Evolutionary conservation across 2,888 invertebrate genomes (phyloP), one percentile per base, ranked within the genome.

Genomic region (Apoderus coryli): DNA sequence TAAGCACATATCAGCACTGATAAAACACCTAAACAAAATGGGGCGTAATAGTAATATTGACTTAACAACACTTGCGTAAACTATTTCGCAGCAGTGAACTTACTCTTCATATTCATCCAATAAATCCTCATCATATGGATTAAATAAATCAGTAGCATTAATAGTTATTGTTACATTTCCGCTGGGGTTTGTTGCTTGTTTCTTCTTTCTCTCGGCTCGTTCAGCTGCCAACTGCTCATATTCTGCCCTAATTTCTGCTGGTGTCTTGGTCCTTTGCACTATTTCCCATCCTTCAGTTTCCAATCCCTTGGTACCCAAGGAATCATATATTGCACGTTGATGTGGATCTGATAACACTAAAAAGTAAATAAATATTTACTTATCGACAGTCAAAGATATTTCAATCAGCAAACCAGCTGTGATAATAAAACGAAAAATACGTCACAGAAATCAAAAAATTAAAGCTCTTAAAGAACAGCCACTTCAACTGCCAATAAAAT

Each of bases 241-340:
- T 60, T 96, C 96, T 36, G 92, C 93, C 33, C 92, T 65, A 34
- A 98, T 95, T 67, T 98, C 95, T 43, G 85, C 76, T 2, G 95
- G 90, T 3, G 93, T 92, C 54, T 82, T 81, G 2, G 84, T 85
- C 19, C 89, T 67, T 47, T 88, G 80, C 15, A 95, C 82, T 16
- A 95, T 68, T 62, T 95, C 89, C 90, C 93, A 92, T 31, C 92
- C 93, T 48, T 92, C 88, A 1, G 89, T 86, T 56, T 90, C 80
- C 14, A 96, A 62, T 0, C 95, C 96, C 49, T 81, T 76, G 31
- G 79, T 73, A n/a, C 93, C 93, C 56, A 72, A 58, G 29, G 69
- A 72, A 62, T 98, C 95, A 59, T 96, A 98, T 41, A 98, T 92
- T 1, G 90, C 92, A 52, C 95, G 68, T 53, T 81, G 80, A 50